Percentiles rank a stretch among this genome's conserved stretches.
phyloP scores from a whole-genome alignment of 1,140 invertebrate species.

The Psilanteris sp. region DNA sequence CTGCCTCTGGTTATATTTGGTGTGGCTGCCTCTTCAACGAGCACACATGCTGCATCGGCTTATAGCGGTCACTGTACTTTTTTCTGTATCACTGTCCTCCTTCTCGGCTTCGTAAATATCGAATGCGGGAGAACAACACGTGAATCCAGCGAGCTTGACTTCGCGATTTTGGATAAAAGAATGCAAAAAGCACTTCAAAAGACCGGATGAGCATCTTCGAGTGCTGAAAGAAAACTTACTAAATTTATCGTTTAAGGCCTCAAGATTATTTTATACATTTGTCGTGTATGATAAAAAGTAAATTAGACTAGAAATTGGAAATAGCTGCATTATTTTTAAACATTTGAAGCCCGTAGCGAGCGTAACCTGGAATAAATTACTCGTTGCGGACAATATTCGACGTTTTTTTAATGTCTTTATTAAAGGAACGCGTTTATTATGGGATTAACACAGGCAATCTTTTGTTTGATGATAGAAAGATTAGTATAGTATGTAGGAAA shows the following conservation, averaged over 20 bases:
- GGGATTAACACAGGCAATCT: too few species aligned
- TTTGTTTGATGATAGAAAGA: too few species aligned
- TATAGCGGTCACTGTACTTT: conserved; percentile 61
- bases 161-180: conserved; percentile 33
- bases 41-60: conserved; percentile 61
- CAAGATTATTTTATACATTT: neutral
- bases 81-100: conserved; percentile 51
- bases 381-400: too few species aligned
- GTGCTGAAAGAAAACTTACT: conserved; percentile 29
- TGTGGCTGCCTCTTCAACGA: conserved; percentile 69
- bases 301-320: too few species aligned
- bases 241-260: conserved; percentile 31
- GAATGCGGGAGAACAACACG: conserved; percentile 40
- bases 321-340: too few species aligned
- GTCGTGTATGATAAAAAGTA: too few species aligned
- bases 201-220: conserved; percentile 32
- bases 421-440: too few species aligned
- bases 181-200: conserved; percentile 50
- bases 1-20: conserved; percentile 76
- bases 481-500: too few species aligned
- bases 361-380: too few species aligned
- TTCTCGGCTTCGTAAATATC: conserved; percentile 28
- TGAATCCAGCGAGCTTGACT: conserved; percentile 12
- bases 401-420: too few species aligned
- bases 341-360: too few species aligned